These are phyloP conservation scores for Drosophila virilis DNA, from an alignment of 1,140 invertebrate species.

Conservation along the genomic window DNA sequence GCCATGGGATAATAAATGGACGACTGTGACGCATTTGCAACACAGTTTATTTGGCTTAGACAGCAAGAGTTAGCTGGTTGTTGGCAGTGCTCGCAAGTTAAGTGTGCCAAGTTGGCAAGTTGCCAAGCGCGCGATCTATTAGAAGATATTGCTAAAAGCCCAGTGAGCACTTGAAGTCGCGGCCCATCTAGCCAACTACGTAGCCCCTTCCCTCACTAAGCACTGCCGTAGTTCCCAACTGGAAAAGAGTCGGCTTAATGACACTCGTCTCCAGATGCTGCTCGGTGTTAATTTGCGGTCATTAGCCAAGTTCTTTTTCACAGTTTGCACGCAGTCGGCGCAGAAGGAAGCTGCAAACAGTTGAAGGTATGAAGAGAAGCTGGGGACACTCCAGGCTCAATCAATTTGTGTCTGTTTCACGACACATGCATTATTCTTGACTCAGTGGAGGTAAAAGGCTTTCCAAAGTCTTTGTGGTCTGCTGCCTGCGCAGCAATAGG, in stretches of 20 bases:
- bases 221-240: slow-evolving; percentile 3
- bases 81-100: slow-evolving; percentile 48
- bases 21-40: slow-evolving; percentile 29
- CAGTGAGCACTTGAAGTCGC: slow-evolving; percentile 54
- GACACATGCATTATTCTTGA: slow-evolving; percentile 31
- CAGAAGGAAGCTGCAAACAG: neutral
- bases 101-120: slow-evolving; percentile 56
- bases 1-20: slow-evolving; percentile 37
- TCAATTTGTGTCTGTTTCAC: slow-evolving; percentile 69
- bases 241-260: slow-evolving; percentile 76
- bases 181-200: neutral
- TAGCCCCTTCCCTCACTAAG: neutral
- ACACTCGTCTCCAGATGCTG: slow-evolving; percentile 65
- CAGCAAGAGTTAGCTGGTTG: slow-evolving; percentile 31
- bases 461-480: slow-evolving; percentile 20
- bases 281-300: slow-evolving; percentile 76
- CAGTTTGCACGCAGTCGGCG: slow-evolving; percentile 3
- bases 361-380: neutral
- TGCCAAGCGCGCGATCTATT: slow-evolving; percentile 67
- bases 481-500: slow-evolving; percentile 45
- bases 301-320: slow-evolving; percentile 67
- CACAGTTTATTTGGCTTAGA: slow-evolving; percentile 43
- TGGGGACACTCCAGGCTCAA: slow-evolving; percentile 50
- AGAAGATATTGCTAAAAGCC: slow-evolving; percentile 77
- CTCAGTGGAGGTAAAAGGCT: slow-evolving; percentile 52